Evolutionary conservation across 2,797 vertebrate species (phyloP).

Genomic region (Hyperoplus lanceolatus): DNA sequence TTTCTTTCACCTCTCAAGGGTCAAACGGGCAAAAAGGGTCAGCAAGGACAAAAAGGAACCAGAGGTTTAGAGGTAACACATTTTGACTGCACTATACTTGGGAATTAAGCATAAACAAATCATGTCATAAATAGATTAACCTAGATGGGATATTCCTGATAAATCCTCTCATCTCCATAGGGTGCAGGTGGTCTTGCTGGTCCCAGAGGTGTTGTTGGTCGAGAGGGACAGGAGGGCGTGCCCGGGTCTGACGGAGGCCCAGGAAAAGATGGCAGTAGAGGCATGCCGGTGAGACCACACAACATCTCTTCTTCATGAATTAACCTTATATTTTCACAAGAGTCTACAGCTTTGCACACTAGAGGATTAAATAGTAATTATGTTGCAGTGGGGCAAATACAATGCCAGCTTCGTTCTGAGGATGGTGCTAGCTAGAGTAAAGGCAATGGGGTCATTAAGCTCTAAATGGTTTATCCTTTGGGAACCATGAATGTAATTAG

Average conservation of each 20-base stretch:
- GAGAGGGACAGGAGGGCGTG: slow-evolving; percentile 92
- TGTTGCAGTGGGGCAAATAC: not conserved
- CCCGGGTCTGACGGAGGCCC: slow-evolving; percentile 90
- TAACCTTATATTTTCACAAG: not conserved
- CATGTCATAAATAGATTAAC: not conserved
- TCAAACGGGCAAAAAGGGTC: slow-evolving; percentile 91
- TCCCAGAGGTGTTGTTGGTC: slow-evolving; percentile 94
- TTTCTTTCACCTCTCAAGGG: slow-evolving; percentile 72
- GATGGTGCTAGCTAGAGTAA: not conserved
- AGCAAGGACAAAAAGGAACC: slow-evolving; percentile 84
- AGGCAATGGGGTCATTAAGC: not conserved
- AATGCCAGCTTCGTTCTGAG: not conserved
- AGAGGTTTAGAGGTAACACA: slow-evolving; percentile 78
- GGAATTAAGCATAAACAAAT: not conserved
- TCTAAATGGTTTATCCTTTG: not conserved
- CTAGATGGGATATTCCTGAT: slow-evolving; percentile 18
- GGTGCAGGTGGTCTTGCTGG: slow-evolving; percentile 84
- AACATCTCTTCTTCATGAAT: not conserved
- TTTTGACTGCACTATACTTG: not conserved
- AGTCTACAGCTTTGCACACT: not conserved
- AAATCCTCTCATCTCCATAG: slow-evolving; percentile 59
- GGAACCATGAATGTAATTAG: not conserved
- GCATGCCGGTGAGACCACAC: slow-evolving; percentile 87
- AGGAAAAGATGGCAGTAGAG: slow-evolving; percentile 90
- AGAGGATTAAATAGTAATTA: not conserved